Evolutionary conservation across 2,113 vertebrate species (phyloP).

Genomic region (Tyto alba): DNA sequence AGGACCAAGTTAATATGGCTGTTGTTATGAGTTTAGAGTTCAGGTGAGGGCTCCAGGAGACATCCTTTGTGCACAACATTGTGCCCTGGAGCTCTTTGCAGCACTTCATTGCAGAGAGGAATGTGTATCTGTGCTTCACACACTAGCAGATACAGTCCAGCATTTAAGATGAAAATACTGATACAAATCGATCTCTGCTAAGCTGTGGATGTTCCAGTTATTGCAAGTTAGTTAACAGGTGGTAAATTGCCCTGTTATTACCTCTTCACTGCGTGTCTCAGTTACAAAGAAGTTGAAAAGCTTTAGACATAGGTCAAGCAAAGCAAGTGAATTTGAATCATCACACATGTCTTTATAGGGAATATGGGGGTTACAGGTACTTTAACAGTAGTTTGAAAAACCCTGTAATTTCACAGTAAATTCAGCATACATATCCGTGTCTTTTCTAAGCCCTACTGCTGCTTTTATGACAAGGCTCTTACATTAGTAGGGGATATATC

Average conservation of each 20-base stretch:
- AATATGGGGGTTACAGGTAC: not conserved
- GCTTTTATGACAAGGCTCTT: not conserved
- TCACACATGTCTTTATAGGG: fast-evolving
- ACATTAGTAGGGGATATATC: not conserved
- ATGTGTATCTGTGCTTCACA: not conserved
- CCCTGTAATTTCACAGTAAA: not conserved
- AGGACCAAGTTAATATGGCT: not conserved
- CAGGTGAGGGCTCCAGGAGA: not conserved
- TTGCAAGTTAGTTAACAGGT: not conserved
- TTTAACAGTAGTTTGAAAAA: not conserved
- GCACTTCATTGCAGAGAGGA: not conserved
- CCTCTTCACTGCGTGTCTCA: fast-evolving
- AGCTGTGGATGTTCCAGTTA: not conserved
- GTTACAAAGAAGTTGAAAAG: not conserved
- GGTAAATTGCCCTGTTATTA: not conserved
- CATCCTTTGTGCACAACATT: not conserved
- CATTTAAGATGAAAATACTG: not conserved
- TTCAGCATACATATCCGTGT: fast-evolving
- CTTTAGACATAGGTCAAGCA: not conserved
- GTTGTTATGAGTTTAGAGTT: not conserved
- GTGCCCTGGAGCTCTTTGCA: not conserved
- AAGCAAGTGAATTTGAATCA: not conserved
- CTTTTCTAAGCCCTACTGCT: not conserved
- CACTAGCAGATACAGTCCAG: not conserved
- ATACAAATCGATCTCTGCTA: not conserved